Conservation (phyloP, 1,140 invertebrate genomes). For the Drosophila sucinea region DNA sequence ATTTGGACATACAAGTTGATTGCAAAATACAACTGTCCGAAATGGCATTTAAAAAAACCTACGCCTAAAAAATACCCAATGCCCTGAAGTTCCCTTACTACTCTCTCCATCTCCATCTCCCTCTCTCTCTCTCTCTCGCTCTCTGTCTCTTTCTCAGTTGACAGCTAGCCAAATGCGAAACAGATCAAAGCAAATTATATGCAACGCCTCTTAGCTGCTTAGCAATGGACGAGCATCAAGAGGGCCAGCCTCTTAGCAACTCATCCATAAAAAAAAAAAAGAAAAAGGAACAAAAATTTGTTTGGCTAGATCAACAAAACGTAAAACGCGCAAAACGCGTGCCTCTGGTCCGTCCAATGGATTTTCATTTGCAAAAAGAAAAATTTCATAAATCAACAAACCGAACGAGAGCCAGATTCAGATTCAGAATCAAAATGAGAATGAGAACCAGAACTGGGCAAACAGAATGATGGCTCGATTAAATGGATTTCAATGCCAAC, state of each 20-base stretch:
- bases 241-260: conserved; percentile 27
- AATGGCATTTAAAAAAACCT: conserved; percentile 71
- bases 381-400: conserved; percentile 80
- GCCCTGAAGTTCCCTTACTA: conserved; percentile 4
- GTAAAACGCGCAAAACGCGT: conserved; percentile 29
- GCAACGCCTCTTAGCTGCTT: conserved; percentile 80
- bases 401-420: conserved; percentile 12
- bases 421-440: conserved; percentile 10
- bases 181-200: conserved; percentile 81
- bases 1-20: conserved; percentile 74
- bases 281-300: conserved; percentile 1
- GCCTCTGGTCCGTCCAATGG: conserved; percentile 44
- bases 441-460: conserved; percentile 23
- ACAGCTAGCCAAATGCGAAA: conserved; percentile 77
- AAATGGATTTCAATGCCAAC: conserved; percentile 76
- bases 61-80: conserved; percentile 58
- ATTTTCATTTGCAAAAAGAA: conserved; percentile 72
- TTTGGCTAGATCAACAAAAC: conserved; percentile 16
- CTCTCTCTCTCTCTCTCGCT: conserved; percentile 13
- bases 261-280: conserved; percentile 45
- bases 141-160: conserved; percentile 39
- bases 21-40: conserved; percentile 67
- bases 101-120: background rate
- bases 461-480: conserved; percentile 73
- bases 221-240: conserved; percentile 48